A percentile compares a stretch with the other conserved stretches of the same genome.
These are phyloP conservation scores for Cyprinodon tularosa DNA, from an alignment of 2,113 vertebrate genomes.

Conservation along the genomic window DNA sequence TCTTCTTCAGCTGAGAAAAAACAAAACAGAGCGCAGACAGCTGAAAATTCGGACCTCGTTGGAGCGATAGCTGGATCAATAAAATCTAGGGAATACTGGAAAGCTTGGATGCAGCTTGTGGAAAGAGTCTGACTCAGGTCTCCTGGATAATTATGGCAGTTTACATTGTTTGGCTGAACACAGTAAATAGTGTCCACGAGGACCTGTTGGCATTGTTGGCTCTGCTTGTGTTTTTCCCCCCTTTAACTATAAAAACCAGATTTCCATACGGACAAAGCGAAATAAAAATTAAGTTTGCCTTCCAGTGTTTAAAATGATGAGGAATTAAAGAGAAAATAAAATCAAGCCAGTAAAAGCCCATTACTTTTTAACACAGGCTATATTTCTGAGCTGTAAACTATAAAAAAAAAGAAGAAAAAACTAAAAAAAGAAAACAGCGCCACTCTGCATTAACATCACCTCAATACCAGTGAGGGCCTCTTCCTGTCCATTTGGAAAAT, in stretches of 20 bases:
- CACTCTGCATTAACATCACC: slow-evolving; percentile 75
- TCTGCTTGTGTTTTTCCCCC: slow-evolving; percentile 26
- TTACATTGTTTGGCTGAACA: slow-evolving; percentile 30
- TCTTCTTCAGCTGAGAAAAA: slow-evolving; percentile 80
- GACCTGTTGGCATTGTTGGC: slow-evolving; percentile 54
- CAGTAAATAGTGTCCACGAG: slow-evolving; percentile 43
- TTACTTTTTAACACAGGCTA: slow-evolving; percentile 44
- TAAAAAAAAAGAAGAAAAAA: slow-evolving; percentile 49
- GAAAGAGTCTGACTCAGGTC: slow-evolving; percentile 53
- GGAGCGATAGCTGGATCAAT: slow-evolving; percentile 73
- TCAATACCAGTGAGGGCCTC: slow-evolving; percentile 70
- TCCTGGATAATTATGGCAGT: slow-evolving; percentile 48
- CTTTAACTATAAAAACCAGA: slow-evolving; percentile 49
- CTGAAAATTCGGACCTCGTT: slow-evolving; percentile 48
- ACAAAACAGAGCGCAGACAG: slow-evolving; percentile 45
- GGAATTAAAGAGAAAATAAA: slow-evolving; percentile 49
- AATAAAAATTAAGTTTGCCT: slow-evolving; percentile 45
- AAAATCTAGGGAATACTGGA: slow-evolving; percentile 54
- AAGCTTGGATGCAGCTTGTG: slow-evolving; percentile 58
- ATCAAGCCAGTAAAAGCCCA: slow-evolving; percentile 50
- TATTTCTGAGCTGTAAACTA: slow-evolving; percentile 55
- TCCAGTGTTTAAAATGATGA: slow-evolving; percentile 40
- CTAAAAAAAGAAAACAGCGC: slow-evolving; percentile 50
- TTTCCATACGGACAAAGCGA: slow-evolving; percentile 44
- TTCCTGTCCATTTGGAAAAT: slow-evolving; percentile 83